Conservation (phyloP, 2,888 invertebrate species). For the Clunio marinus region DNA sequence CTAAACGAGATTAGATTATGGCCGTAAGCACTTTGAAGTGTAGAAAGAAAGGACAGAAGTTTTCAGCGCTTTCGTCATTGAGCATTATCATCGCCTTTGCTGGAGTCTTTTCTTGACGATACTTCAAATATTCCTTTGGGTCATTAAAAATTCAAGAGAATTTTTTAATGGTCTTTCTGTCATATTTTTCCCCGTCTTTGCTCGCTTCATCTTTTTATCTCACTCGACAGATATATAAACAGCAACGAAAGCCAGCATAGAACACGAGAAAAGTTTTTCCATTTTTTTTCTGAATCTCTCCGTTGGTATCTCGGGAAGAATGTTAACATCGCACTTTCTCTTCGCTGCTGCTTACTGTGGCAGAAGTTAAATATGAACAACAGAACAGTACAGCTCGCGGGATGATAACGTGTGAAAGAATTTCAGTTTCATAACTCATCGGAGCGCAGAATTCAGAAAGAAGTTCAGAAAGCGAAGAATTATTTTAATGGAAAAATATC, state of each 20-base stretch:
- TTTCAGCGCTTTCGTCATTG: background rate
- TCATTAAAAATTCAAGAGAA: conserved; percentile 30
- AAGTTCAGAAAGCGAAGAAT: background rate
- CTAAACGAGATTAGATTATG: conserved; percentile 23
- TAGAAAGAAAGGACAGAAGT: background rate
- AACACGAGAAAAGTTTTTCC: conserved; percentile 13
- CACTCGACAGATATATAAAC: background rate
- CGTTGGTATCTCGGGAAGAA: background rate
- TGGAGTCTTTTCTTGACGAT: background rate
- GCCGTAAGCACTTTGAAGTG: background rate
- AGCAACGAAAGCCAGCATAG: background rate
- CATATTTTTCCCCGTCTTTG: conserved; percentile 2
- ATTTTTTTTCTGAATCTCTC: conserved; percentile 15
- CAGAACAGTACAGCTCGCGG: background rate
- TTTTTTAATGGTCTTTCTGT: conserved; percentile 32
- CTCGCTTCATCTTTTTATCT: conserved; percentile 14
- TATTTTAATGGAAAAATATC: conserved; percentile 15
- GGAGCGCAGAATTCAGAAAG: background rate
- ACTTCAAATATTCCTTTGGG: conserved; percentile 22
- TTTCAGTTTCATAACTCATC: conserved; percentile 14
- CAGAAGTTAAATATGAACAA: conserved; percentile 10
- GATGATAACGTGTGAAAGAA: conserved; percentile 28
- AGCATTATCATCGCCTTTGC: background rate
- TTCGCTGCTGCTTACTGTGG: conserved; percentile 14
- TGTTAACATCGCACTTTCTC: conserved; percentile 4